These are phyloP conservation scores for Colaptes auratus DNA, from an alignment of 2,113 vertebrate genomes.

Conservation along the genomic window DNA sequence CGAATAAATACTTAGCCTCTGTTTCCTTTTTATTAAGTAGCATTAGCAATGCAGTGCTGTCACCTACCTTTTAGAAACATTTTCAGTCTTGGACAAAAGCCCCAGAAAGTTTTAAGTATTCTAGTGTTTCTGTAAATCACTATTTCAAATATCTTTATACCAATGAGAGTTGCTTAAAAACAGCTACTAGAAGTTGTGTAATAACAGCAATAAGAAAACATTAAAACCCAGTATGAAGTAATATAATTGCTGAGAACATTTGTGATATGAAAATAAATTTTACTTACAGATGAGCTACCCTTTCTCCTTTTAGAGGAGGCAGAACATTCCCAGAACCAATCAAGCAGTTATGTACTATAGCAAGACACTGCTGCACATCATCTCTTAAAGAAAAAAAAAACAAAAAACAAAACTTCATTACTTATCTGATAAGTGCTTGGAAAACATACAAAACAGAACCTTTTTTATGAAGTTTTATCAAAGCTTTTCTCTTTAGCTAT, in stretches of 20 bases:
- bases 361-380: slow-evolving; percentile 93
- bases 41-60: neutral
- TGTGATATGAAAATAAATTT: neutral
- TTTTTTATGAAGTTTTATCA: neutral
- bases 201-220: neutral
- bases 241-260: neutral
- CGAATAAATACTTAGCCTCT: neutral
- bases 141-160: neutral
- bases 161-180: neutral
- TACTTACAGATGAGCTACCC: slow-evolving; percentile 90
- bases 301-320: slow-evolving; percentile 90
- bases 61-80: neutral
- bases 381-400: slow-evolving; percentile 81
- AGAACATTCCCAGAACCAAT: slow-evolving; percentile 93
- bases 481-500: neutral
- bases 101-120: neutral
- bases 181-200: neutral
- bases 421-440: neutral
- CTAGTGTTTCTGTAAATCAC: neutral
- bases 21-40: neutral
- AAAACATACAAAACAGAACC: neutral
- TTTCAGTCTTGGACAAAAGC: neutral
- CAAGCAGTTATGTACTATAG: slow-evolving; percentile 94
- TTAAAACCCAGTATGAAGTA: neutral
- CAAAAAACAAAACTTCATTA: neutral